Conservation (phyloP, 2,113 vertebrate species). For the Sander lucioperca region DNA sequence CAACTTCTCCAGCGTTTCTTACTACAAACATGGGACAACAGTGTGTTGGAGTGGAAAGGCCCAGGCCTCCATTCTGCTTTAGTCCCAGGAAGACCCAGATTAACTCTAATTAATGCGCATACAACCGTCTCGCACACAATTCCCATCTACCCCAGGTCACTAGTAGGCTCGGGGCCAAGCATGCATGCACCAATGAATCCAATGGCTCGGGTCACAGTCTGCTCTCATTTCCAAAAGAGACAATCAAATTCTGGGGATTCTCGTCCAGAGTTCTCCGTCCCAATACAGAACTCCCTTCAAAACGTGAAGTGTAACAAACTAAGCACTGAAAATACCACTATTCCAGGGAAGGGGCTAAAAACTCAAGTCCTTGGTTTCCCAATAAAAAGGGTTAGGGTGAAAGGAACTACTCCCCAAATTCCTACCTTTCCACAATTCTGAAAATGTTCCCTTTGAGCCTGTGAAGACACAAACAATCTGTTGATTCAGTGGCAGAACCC, state of each 20-base stretch:
- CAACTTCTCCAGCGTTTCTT: not conserved
- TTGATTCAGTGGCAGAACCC: conserved; percentile 71
- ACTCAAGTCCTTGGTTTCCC: conserved; percentile 15
- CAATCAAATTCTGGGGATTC: conserved; percentile 24
- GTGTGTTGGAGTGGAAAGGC: conserved; percentile 13
- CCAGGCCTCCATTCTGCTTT: conserved; percentile 22
- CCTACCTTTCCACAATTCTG: conserved; percentile 65
- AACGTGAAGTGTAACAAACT: not conserved
- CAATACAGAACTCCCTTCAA: not conserved
- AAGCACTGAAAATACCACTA: not conserved
- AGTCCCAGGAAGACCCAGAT: conserved; percentile 8
- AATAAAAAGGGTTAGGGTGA: not conserved
- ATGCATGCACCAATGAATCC: conserved; percentile 63
- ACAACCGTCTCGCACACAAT: conserved; percentile 31
- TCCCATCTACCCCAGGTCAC: conserved; percentile 25
- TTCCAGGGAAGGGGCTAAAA: not conserved
- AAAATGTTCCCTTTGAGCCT: conserved; percentile 70
- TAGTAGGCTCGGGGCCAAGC: conserved; percentile 13
- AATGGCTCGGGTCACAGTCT: conserved; percentile 57
- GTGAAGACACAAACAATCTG: conserved; percentile 74
- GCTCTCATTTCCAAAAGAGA: conserved; percentile 52
- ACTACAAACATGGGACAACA: not conserved
- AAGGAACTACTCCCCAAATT: conserved; percentile 52
- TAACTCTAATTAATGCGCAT: conserved; percentile 34
- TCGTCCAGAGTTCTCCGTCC: not conserved